phyloP scores from a whole-genome alignment of 2,888 invertebrate genomes.

The Orthosia cruda region DNA sequence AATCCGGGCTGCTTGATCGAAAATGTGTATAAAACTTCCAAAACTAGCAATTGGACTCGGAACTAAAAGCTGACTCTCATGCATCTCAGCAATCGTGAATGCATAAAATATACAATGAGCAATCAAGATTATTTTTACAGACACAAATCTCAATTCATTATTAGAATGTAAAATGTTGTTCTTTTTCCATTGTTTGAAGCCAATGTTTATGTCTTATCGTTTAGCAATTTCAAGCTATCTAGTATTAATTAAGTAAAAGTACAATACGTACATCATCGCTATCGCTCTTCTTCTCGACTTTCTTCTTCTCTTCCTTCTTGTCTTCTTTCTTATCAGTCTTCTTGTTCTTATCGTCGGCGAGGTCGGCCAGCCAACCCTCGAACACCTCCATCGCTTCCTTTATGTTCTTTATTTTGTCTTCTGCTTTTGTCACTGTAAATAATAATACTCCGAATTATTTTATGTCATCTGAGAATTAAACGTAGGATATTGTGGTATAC shows the following conservation, averaged over 20 bases:
- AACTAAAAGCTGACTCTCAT: too few relatives aligned
- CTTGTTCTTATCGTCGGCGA: conserved; percentile 80
- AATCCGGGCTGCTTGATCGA: too few relatives aligned
- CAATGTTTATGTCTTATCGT: too few relatives aligned
- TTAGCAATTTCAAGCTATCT: too few relatives aligned
- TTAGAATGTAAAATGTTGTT: too few relatives aligned
- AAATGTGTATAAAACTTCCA: too few relatives aligned
- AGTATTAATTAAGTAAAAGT: conserved; percentile 7
- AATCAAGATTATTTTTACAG: too few relatives aligned
- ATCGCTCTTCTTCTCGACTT: conserved; percentile 68
- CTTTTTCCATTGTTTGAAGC: too few relatives aligned
- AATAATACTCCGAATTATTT: neutral
- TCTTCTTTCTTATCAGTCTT: conserved; percentile 78
- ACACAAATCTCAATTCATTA: too few relatives aligned
- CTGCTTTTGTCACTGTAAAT: conserved; percentile 93
- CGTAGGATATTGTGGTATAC: neutral
- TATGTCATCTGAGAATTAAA: neutral
- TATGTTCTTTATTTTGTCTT: conserved; percentile 93
- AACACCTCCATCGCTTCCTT: conserved; percentile 94
- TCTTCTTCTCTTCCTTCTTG: conserved; percentile 69
- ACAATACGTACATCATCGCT: conserved; percentile 60
- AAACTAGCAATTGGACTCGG: too few relatives aligned
- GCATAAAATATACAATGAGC: too few relatives aligned
- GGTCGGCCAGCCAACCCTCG: conserved; percentile 93
- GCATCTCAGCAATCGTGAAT: too few relatives aligned